Evolutionary conservation across 2,888 invertebrate genomes (phyloP).

Genomic region (Zygaena filipendulae): DNA sequence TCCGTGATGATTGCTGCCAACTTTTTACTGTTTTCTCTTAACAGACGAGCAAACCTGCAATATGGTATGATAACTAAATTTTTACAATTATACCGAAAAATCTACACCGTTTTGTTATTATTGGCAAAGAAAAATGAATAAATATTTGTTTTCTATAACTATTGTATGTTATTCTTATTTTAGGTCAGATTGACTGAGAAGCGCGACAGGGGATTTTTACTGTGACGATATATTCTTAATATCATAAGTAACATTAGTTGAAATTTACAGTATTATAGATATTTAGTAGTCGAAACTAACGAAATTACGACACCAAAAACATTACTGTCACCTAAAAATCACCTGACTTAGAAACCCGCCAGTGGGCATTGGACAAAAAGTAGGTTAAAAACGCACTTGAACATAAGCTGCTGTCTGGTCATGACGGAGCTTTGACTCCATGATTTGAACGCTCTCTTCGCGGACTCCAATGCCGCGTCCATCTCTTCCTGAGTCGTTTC

Average conservation of each 20-base stretch:
- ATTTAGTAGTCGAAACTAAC: too few species aligned
- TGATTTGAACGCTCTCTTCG: conserved; percentile 79
- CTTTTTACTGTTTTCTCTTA: conserved; percentile 88
- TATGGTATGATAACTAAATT: background rate
- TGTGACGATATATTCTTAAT: too few species aligned
- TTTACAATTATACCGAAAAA: conserved; percentile 2
- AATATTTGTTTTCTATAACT: background rate
- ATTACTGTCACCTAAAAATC: too few species aligned
- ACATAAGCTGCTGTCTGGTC: conserved; percentile 93
- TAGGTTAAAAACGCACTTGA: conserved; percentile 77
- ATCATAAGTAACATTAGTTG: too few species aligned
- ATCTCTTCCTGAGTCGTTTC: conserved; percentile 90
- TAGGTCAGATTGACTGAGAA: too few species aligned
- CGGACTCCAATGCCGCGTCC: conserved; percentile 87
- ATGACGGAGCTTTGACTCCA: conserved; percentile 95
- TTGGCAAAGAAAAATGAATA: background rate
- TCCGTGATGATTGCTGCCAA: conserved; percentile 91
- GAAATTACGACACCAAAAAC: too few species aligned
- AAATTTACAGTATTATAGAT: too few species aligned
- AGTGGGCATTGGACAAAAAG: too few species aligned
- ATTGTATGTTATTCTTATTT: too few species aligned
- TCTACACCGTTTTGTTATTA: background rate
- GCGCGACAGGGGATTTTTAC: too few species aligned
- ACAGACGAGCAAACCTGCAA: conserved; percentile 79
- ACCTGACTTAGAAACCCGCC: too few species aligned